These are phyloP conservation scores for Harpalus rufipes DNA, from an alignment of 2,888 invertebrate species.

Conservation along the genomic window DNA sequence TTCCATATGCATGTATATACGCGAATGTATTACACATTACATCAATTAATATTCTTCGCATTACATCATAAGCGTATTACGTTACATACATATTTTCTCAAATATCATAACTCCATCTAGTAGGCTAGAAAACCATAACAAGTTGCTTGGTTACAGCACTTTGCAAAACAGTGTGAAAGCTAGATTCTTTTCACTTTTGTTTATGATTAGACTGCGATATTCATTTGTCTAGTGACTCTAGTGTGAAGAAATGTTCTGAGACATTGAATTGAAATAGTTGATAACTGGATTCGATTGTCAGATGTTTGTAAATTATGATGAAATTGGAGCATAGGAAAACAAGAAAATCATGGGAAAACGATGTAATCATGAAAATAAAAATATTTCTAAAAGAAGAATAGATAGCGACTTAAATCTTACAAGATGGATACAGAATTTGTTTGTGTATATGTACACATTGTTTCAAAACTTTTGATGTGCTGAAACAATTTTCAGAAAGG, in stretches of 20 bases:
- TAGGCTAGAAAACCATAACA: neutral
- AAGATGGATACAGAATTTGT: too few relatives aligned
- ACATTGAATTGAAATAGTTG: neutral
- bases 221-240: neutral
- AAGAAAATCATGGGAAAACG: neutral
- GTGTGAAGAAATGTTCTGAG: neutral
- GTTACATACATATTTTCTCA: neutral
- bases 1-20: neutral
- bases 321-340: neutral
- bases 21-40: neutral
- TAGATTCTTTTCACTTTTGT: constrained; percentile 11
- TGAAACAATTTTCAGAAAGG: too few relatives aligned
- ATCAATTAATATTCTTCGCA: neutral
- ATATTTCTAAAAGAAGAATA: too few relatives aligned
- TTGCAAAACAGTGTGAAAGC: constrained; percentile 20
- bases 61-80: neutral
- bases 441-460: too few relatives aligned
- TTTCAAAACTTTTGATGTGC: too few relatives aligned
- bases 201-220: constrained; percentile 2
- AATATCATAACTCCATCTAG: neutral
- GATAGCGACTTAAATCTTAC: too few relatives aligned
- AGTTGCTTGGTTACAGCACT: neutral
- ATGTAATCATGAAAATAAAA: too few relatives aligned
- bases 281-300: neutral
- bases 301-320: neutral